Base-by-base conservation (phyloP, 1,140 invertebrate genomes). In the Eufriesea mexicana region DNA sequence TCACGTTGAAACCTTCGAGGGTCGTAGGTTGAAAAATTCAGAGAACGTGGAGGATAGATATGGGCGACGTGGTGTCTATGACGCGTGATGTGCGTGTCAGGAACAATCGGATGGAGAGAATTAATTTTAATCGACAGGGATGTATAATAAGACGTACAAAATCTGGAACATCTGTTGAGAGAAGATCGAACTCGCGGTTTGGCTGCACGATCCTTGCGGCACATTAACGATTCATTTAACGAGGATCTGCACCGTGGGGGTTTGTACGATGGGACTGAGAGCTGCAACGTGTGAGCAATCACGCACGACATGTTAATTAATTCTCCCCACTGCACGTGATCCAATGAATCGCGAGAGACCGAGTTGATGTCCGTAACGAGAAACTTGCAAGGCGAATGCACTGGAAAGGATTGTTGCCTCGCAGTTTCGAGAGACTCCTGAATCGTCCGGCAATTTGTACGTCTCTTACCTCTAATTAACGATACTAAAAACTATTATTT, bases 161-260 rank as follows among this genome's bases (percentile, higher is more conserved):
- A 23, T 23, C 0, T 14, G 35, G 23, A 7, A 55, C 0, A 42
- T 8, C 6, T n/a, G 9, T 25, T 2, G 54, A 75, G 9, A 61
- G 42, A 45, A 35, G 35, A 47, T 20, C 9, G 20, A 55, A 55
- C 35, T 4, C 57, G 23, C 28, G 51, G 49, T 28, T 54, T 14
- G 25, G 23, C 59, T 9, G 10, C 10, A 10, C 14, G 28, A 51
- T 51, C 20, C 64, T 35, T n/a, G 59, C 47, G 47, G 42, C 9
- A 6, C n/a, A 18, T 64, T 49, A 64, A 76, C 55, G 72, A 9
- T 23, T n/a, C 23, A 23, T 64, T 76, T 64, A 76, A 62, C 47
- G 72, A 75, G 45, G 20, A 14, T n/a, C 14, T 8, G 25, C 42
- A 61, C 45, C 47, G 23, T 28, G 7, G 45, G 5, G 45, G 5